Evolutionary conservation across 1,140 invertebrate genomes (phyloP).

Genomic region (Heliothis subflexa): DNA sequence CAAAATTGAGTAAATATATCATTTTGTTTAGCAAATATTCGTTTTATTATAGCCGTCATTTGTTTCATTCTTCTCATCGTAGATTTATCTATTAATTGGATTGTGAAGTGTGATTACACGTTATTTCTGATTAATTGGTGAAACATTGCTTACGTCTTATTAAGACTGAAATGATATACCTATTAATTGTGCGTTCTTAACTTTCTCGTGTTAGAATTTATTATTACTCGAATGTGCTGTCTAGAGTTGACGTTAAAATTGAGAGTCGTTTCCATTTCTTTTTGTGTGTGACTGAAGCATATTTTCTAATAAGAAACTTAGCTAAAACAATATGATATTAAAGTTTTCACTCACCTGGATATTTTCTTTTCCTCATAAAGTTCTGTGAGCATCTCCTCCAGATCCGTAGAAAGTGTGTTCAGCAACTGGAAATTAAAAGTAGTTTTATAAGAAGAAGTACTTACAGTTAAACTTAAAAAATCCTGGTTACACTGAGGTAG

Average conservation of each 20-base stretch:
- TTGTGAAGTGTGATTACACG: conserved; percentile 15
- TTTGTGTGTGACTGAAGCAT: not conserved
- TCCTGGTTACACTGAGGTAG: no score
- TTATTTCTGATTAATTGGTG: conserved; percentile 17
- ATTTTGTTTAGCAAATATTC: not conserved
- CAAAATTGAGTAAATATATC: not conserved
- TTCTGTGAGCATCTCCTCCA: conserved; percentile 91
- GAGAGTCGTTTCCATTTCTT: no score
- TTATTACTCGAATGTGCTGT: no score
- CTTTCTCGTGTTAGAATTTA: not conserved
- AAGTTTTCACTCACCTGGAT: conserved; percentile 63
- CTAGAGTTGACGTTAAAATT: no score
- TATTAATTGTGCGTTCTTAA: not conserved
- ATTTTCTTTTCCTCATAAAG: conserved; percentile 84
- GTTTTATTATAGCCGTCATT: not conserved
- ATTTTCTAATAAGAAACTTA: not conserved
- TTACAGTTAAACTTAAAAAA: conserved; percentile 56
- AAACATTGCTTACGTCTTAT: conserved; percentile 5
- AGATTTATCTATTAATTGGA: conserved; percentile 33
- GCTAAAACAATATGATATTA: no score
- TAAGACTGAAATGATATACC: conserved; percentile 3
- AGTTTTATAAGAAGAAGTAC: conserved; percentile 31
- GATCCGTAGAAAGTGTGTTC: conserved; percentile 90
- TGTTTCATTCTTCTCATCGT: conserved; percentile 3
- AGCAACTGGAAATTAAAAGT: conserved; percentile 87